Percentiles rank a stretch among this genome's conserved stretches.
Evolutionary conservation across 1,140 invertebrate species (phyloP).

Genomic region (Tetraneura akinire): DNA sequence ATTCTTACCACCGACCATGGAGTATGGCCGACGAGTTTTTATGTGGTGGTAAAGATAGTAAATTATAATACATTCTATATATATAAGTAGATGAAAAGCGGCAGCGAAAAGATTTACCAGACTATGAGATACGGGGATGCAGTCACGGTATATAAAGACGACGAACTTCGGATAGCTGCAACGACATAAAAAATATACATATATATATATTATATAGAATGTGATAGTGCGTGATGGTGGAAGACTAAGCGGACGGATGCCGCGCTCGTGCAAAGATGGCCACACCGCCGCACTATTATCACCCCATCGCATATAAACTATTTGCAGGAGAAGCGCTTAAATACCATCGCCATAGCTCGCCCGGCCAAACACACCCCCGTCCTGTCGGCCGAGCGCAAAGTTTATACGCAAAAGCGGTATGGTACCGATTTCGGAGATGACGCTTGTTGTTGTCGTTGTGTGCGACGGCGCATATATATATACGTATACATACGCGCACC

Average conservation of each 20-base stretch:
- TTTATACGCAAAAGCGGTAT: not conserved
- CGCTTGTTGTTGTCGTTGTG: conserved; percentile 30
- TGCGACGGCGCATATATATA: not conserved
- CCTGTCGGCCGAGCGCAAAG: not conserved
- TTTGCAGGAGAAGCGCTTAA: conserved; percentile 3
- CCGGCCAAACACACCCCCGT: not conserved
- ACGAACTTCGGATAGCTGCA: not conserved
- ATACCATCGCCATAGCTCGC: conserved; percentile 13
- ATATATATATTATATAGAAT: too few species aligned
- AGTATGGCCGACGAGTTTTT: too few species aligned
- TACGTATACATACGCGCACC: too few species aligned
- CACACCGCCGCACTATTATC: conserved; percentile 23
- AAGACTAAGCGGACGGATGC: not conserved
- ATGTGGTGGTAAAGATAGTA: too few species aligned
- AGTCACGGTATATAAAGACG: not conserved
- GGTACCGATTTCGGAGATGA: not conserved
- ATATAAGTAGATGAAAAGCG: too few species aligned
- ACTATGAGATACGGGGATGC: too few species aligned
- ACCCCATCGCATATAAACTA: conserved; percentile 14
- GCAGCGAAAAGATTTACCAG: too few species aligned
- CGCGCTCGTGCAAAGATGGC: not conserved
- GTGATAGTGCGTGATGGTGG: not conserved
- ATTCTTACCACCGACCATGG: not conserved
- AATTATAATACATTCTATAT: too few species aligned
- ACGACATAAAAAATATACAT: too few species aligned